Evolutionary conservation across 2,797 vertebrate species (phyloP).

Genomic region (Pteronotus mesoamericanus): DNA sequence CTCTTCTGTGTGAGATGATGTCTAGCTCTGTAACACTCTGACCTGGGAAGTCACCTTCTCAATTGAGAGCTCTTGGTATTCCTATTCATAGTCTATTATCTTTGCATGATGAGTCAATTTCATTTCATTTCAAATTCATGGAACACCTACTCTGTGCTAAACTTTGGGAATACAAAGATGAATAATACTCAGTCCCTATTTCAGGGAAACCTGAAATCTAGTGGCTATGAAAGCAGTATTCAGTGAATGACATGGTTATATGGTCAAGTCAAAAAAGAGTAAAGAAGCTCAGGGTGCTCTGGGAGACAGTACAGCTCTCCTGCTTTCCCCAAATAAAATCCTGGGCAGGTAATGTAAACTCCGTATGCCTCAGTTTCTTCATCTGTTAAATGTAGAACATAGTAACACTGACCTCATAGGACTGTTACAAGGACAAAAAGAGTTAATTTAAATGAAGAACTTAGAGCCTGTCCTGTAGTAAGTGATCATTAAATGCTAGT

Average conservation of each 20-base stretch:
- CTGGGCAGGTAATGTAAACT: background rate
- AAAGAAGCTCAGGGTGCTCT: background rate
- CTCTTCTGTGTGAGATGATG: slow-evolving; percentile 58
- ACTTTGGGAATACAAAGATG: slow-evolving; percentile 31
- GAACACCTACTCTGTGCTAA: slow-evolving; percentile 26
- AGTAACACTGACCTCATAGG: background rate
- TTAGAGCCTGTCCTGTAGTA: background rate
- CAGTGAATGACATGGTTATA: background rate
- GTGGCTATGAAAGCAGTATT: background rate
- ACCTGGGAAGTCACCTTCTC: slow-evolving; percentile 54
- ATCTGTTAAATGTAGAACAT: background rate
- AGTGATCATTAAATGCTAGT: background rate
- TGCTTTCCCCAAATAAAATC: background rate
- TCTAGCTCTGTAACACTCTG: slow-evolving; percentile 42
- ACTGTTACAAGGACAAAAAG: background rate
- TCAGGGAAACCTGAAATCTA: background rate
- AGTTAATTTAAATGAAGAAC: background rate
- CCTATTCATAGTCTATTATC: background rate
- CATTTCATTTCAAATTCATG: slow-evolving; percentile 57
- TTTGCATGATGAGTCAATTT: slow-evolving; percentile 24
- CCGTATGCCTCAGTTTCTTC: background rate
- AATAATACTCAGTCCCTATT: background rate
- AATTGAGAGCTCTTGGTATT: background rate
- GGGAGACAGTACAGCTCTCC: background rate
- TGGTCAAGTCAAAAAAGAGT: background rate